Evolutionary conservation across 2,113 vertebrate genomes (phyloP), one percentile per base, ranked within the genome.

Genomic region (Echinops telfairi): DNA sequence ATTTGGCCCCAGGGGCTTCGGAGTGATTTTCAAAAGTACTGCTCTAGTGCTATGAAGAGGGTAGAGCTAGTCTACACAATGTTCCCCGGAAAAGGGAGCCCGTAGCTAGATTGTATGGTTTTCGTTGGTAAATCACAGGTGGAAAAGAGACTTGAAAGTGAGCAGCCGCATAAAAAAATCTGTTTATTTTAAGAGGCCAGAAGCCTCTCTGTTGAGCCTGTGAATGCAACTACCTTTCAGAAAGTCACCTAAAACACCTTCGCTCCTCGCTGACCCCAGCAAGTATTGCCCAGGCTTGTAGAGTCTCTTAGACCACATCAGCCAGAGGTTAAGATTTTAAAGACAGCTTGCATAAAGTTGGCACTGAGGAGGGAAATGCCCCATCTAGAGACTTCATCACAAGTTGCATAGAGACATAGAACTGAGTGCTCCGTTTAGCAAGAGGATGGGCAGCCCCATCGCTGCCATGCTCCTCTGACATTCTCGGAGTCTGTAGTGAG

Each of bases 51-150:
- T 40, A 86, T 2, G 33, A 64, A 92, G 25, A 80, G 3, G 57
- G 25, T 4, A 22, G 40, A 2, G 33, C 1, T 19, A 75, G n/a
- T 64, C 43, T 86, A 27, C 47, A 17, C 70, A 22, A 43, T 86
- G 29, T 25, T 40, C 75, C 27, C 8, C 15, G 15, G 40, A 85
- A 88, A 90, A 17, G n/a, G 66, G 86, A 88, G 84, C 17, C 47
- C 38, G 12, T 12, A 40, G 66, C 15, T 62, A 29, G 0, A 64
- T 10, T 23, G 15, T 31, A 6, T 70, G 33, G 66, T 64, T 84
- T 90, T 80, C 83, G 5, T 66, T 94, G 71, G 88, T 89, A 93
- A 60, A 75, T 66, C 86, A n/a, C 23, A 77, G 33, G 23, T 86
- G 22, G 17, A 75, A 87, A 95, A 83, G 25, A 33, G 14, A 25